Evolutionary conservation across 64 coral and sea anemone species (phyloP), one percentile per base, ranked within the genome.

Genomic region (Cladopsammia gracilis): DNA sequence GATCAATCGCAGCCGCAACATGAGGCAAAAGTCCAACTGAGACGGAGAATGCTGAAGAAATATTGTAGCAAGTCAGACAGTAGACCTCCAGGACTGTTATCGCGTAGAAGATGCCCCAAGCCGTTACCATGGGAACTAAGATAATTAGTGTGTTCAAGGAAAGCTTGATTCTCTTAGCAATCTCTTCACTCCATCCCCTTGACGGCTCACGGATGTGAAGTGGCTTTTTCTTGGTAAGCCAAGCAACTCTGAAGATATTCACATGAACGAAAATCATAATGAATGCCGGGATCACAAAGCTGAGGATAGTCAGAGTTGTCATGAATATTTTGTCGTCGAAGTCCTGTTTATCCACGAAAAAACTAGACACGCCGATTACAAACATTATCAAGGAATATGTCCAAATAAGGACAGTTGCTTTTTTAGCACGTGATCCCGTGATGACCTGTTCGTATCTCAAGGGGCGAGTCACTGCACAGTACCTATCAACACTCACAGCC

Each of bases 51-150:
- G 1, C 18, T 16, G 18, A 0, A 24, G 92, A n/a, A 53, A 94
- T 78, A 2, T 53, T 44, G 3, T 71, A 48, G 4, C 79, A 85
- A 26, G 24, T 46, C 1, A 8, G 34, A 34, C 34, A 34, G 34
- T 34, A 8, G 2, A 87, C 87, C 16, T 96, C 95, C 20, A 61
- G 72, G 0, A 88, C 50, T 26, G 95, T 90, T 42, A 96, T 75
- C 46, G 61, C 73, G 43, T 87, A 96, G 44, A 91, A 96, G 12
- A 74, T 72, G 10, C 95, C 95, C 90, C 91, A 96, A 0, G 92
- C 88, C 0, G 57, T 70, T 67, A 87, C 79, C 59, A 89, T 91
- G 24, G 95, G 95, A 20, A 88, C 71, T 23, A 93, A 46, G 26
- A 96, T 93, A 6, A 93, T 76, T 4, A 93, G 13, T 12, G 92